Evolutionary conservation across 2,797 vertebrate species (phyloP).

Genomic region (Silurus lanzhouensis): DNA sequence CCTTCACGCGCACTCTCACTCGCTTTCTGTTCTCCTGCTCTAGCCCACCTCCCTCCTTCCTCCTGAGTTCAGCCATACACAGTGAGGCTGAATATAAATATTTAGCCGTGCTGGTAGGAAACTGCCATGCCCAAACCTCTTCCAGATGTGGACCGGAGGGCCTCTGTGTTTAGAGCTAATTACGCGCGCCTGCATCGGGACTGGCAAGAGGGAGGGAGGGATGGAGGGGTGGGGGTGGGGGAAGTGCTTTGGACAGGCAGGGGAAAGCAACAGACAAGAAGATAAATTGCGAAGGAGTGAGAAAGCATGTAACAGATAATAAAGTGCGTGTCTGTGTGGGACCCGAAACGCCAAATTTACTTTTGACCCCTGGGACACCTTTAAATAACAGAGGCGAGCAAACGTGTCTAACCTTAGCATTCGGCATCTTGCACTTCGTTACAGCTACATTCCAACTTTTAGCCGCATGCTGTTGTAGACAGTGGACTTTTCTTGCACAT

Average conservation of each 20-base stretch:
- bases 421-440: no score
- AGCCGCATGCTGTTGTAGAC: background rate
- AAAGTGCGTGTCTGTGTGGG: conserved; percentile 19
- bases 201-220: conserved; percentile 59
- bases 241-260: conserved; percentile 38
- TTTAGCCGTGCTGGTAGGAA: conserved; percentile 86
- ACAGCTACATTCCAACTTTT: no score
- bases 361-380: conserved; percentile 12
- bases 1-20: conserved; percentile 9
- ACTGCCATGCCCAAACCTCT: conserved; percentile 83
- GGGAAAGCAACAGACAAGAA: conserved; percentile 53
- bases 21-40: conserved; percentile 51
- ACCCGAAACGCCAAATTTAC: conserved; percentile 4
- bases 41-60: conserved; percentile 63
- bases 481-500: background rate
- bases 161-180: conserved; percentile 81
- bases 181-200: conserved; percentile 78
- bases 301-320: conserved; percentile 45
- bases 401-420: no score
- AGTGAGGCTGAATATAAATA: conserved; percentile 86
- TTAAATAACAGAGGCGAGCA: conserved; percentile 14
- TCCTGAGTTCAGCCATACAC: conserved; percentile 82
- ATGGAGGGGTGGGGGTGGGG: no score
- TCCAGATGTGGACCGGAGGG: conserved; percentile 82
- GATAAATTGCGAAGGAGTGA: conserved; percentile 47